Evolutionary conservation across 2,888 invertebrate species (phyloP).

Genomic region (Agrochola lota): DNA sequence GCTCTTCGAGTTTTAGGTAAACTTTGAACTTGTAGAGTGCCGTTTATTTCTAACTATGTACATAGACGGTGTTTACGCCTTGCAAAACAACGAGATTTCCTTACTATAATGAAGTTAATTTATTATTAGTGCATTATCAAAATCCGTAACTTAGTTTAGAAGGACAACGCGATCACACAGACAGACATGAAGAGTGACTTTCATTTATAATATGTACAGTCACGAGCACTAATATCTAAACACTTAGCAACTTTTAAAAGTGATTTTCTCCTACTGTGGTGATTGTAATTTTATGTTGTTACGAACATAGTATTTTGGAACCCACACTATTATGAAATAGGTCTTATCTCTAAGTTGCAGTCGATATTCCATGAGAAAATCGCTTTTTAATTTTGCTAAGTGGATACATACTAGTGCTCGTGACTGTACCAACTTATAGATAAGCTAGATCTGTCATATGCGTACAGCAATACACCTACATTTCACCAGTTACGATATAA

Average conservation of each 20-base stretch:
- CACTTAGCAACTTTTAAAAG: too few species aligned
- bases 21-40: background rate
- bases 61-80: background rate
- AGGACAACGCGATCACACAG: background rate
- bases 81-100: background rate
- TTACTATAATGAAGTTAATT: background rate
- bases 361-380: too few species aligned
- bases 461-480: background rate
- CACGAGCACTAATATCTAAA: too few species aligned
- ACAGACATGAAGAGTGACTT: background rate
- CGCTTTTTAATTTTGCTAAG: too few species aligned
- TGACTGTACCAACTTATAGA: background rate
- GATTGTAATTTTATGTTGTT: too few species aligned
- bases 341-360: too few species aligned
- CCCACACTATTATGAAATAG: too few species aligned
- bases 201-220: background rate
- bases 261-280: too few species aligned
- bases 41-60: background rate
- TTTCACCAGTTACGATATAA: background rate
- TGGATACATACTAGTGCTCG: too few species aligned
- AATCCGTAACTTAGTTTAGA: background rate
- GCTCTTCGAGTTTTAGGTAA: background rate
- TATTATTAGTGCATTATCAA: background rate
- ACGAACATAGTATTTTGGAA: too few species aligned
- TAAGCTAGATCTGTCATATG: background rate